Base-by-base conservation (phyloP, 2,113 vertebrate genomes). In the Antennarius striatus region DNA sequence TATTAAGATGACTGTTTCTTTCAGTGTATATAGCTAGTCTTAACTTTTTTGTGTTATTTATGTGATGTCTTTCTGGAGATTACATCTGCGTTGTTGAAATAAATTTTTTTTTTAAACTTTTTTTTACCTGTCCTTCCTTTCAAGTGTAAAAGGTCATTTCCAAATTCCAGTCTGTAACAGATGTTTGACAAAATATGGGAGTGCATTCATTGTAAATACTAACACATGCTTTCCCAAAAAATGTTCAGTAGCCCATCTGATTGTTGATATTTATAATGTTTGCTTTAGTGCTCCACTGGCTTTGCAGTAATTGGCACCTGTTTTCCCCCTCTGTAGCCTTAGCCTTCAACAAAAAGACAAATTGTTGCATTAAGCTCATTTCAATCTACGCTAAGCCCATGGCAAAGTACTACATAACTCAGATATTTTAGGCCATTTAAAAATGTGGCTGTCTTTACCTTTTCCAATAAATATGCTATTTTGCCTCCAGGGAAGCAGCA, bases 401-500 rank as follows among this genome's bases (percentile, higher is more conserved):
- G 50, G 6, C 49, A 14, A 46, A 16, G 17, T 50, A 10, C 29
- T 36, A 13, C 3, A 16, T 42, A 39, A 10, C 13, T 39, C 56
- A 11, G 2, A 10, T 9, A 4, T 1, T 36, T 10, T 5, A 45
- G 40, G 10, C 11, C 30, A 42, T 65, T 53, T 1, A 17, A 22
- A 7, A 32, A 43, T 29, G 3, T 42, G 1, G 32, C 10, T 2
- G 14, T 40, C 8, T 32, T 43, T 39, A 54, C 15, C 8, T 63
- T 6, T 40, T 56, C 11, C 13, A 63, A 4, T 0, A 28, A 51
- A 46, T 72, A 10, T 60, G 2, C 1, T 58, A 11, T 64, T 82
- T 1, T 75, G 4, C 3, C 93, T 90, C 50, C 85, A 98, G 97
- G 96, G 42, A 95, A 92, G 76, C 93, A 94, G 64, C 94, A 99